Base-by-base conservation (phyloP, 2,888 invertebrate genomes). In the Scaptomyza tumidula region DNA sequence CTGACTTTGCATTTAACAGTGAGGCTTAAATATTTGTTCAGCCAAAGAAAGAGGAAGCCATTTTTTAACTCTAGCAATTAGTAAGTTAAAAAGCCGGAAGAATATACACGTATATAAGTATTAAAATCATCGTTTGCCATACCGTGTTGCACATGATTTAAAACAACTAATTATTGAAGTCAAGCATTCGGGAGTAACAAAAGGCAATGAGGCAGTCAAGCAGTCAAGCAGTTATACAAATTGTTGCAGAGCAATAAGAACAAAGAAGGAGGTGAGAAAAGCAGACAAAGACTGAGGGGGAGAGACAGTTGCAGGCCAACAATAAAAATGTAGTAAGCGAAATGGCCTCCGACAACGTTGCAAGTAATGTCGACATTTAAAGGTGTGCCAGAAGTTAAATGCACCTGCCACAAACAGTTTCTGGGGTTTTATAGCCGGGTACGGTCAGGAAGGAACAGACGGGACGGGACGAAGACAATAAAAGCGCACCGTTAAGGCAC, bases 371-470 rank as follows among this genome's bases (percentile, higher is more conserved):
- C 71, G 63, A 71, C 78, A 72, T 88, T 78, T 71, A 75, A 75
- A 76, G 76, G 75, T 71, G 78, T 77, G 80, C 70, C 82, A 79
- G 74, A 84, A 88, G 89, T 88, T 86, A 85, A 86, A 84, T 87
- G 89, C 89, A 79, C 73, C 87, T 85, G 85, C 89, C 86, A 78
- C 62, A 66, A 48, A 64, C 65, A 27, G 43, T 55, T 61, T 52
- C 63, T 63, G 39, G 60, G 62, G 64, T 54, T 77, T 77, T 77
- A 80, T 74, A 77, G 61, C 64, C 56, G 37, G 59, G 39, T 53
- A 60, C 53, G 45, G 60, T 45, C 61, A 33, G 48, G 69, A 54
- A 64, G 50, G 54, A 10, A 7, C 9, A 10, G 58, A 45, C 63
- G 43, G 52, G 69, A 57, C 64, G 50, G 52, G 66, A 62, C 62